Percentiles rank a stretch among this genome's conserved stretches.
phyloP scores from a whole-genome alignment of 2,888 invertebrate species.

The Campopleginae sp. region DNA sequence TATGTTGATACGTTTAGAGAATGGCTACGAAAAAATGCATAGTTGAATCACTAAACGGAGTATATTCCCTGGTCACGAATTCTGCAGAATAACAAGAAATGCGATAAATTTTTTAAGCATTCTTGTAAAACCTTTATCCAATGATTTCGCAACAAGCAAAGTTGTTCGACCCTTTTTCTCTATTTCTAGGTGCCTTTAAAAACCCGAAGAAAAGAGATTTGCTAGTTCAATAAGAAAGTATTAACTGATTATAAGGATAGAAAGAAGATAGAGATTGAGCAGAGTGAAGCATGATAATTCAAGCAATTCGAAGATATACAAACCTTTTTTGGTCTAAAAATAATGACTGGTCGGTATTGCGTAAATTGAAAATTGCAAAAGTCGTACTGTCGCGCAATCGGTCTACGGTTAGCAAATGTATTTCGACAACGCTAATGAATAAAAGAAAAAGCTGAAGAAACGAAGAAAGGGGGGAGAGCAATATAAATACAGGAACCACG shows the following conservation, averaged over 20 bases:
- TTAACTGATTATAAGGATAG: conserved; percentile 4
- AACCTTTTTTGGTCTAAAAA: conserved; percentile 25
- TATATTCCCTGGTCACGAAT: neutral
- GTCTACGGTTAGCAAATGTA: conserved; percentile 1
- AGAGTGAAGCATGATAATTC: conserved; percentile 16
- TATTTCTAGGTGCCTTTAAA: neutral
- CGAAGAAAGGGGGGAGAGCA: neutral
- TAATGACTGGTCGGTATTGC: neutral
- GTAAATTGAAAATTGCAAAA: neutral
- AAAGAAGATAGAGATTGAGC: neutral
- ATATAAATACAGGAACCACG: neutral
- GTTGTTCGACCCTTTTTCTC: neutral
- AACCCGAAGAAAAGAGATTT: neutral
- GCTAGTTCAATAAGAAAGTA: conserved; percentile 10
- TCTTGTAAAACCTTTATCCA: neutral
- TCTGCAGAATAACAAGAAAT: neutral
- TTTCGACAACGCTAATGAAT: neutral
- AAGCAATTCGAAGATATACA: conserved; percentile 19
- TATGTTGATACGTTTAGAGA: neutral
- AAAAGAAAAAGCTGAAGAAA: neutral
- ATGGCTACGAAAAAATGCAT: neutral
- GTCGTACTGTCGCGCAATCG: neutral
- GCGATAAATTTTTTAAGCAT: neutral
- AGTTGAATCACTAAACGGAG: neutral
- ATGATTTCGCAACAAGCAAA: neutral